These are phyloP conservation scores for Manduca sexta DNA, from an alignment of 1,140 invertebrate genomes.

Conservation along the genomic window DNA sequence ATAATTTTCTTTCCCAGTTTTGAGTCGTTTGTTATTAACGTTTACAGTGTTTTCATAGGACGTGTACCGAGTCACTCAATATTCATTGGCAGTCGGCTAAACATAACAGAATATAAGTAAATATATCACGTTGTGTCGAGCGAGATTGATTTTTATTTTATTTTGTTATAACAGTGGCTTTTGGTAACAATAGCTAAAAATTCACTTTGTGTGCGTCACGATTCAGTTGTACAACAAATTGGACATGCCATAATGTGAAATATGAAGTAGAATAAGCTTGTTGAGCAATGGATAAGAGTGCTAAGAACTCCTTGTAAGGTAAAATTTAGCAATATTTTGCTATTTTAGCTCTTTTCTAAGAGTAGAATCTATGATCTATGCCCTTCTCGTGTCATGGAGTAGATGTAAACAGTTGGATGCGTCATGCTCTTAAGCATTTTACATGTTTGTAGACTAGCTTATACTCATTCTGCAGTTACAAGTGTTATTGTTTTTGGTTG, in stretches of 20 bases:
- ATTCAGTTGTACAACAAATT: slow-evolving; percentile 43
- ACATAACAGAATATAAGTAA: slow-evolving; percentile 29
- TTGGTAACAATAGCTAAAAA: slow-evolving; percentile 63
- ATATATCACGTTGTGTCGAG: slow-evolving; percentile 44
- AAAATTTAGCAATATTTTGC: slow-evolving; percentile 38
- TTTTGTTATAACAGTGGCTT: slow-evolving; percentile 64
- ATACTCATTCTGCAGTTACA: slow-evolving; percentile 1
- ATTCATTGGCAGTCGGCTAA: slow-evolving; percentile 18
- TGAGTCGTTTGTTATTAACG: background rate
- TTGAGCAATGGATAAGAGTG: slow-evolving; percentile 66
- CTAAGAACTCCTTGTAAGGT: slow-evolving; percentile 67
- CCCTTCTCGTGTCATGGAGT: no score
- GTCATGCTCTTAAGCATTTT: no score
- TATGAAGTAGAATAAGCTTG: slow-evolving; percentile 50
- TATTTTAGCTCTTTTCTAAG: slow-evolving; percentile 13
- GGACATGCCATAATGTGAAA: slow-evolving; percentile 56
- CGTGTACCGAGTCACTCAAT: slow-evolving; percentile 6
- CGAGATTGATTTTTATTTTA: slow-evolving; percentile 62
- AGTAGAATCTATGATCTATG: slow-evolving; percentile 4
- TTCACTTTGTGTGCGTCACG: slow-evolving; percentile 59
- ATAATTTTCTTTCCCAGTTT: slow-evolving; percentile 15
- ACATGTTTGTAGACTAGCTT: no score
- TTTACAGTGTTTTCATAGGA: background rate
- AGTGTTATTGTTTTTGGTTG: background rate
- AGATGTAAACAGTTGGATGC: no score